Evolutionary conservation across 2,113 vertebrate species (phyloP).

Genomic region (Nibea albiflora): DNA sequence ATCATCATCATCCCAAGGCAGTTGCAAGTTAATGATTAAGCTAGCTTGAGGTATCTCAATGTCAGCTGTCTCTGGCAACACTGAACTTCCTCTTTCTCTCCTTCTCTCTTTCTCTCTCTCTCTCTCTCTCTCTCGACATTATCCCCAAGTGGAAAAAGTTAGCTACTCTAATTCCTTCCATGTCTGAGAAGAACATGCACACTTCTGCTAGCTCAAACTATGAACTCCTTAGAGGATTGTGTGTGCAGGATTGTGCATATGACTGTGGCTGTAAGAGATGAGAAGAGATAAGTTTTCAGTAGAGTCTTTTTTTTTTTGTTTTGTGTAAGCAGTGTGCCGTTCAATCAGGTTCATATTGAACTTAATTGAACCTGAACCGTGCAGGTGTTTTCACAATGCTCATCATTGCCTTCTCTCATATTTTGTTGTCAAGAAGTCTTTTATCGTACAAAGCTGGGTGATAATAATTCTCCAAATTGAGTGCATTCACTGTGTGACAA

Average conservation of each 20-base stretch:
- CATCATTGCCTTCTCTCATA: not conserved
- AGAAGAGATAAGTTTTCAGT: not conserved
- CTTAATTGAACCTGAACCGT: not conserved
- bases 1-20: slow-evolving; percentile 55
- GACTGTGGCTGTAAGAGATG: slow-evolving; percentile 6
- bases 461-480: not conserved
- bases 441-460: not conserved
- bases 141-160: slow-evolving; percentile 30
- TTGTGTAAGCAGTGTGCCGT: not conserved
- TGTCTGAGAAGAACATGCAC: slow-evolving; percentile 30
- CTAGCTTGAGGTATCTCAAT: slow-evolving; percentile 20
- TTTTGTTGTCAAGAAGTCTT: not conserved
- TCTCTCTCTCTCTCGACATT: not conserved
- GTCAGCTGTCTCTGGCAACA: slow-evolving; percentile 28
- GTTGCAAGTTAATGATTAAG: slow-evolving; percentile 46
- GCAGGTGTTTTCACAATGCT: not conserved
- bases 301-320: not conserved
- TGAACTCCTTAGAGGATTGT: slow-evolving; percentile 17
- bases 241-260: slow-evolving; percentile 5
- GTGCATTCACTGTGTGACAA: not conserved
- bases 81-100: slow-evolving; percentile 11
- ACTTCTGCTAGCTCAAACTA: slow-evolving; percentile 22
- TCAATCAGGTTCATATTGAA: not conserved
- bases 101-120: not conserved
- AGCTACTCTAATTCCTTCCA: slow-evolving; percentile 31